These are phyloP conservation scores for Dreissena rostriformis DNA, from an alignment of 1,140 invertebrate species.

Conservation along the genomic window DNA sequence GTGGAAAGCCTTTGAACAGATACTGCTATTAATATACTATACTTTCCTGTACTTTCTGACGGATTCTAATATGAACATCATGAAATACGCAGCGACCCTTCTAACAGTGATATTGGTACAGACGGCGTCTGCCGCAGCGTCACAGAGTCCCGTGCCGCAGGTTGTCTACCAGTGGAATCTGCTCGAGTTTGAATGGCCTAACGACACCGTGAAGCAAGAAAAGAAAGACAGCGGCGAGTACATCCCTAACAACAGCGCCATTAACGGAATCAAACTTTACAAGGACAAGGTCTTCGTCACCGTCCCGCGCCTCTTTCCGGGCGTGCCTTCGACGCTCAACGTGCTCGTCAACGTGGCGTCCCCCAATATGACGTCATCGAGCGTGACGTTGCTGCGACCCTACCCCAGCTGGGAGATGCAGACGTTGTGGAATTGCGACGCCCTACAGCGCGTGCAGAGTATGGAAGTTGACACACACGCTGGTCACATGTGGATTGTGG, in stretches of 20 bases:
- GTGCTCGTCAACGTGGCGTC: constrained; percentile 3
- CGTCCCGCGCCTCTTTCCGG: constrained; percentile 62
- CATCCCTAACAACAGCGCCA: constrained; percentile 65
- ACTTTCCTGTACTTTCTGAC: too few relatives aligned
- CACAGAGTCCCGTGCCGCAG: not conserved
- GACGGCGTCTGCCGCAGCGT: not conserved
- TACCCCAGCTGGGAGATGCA: constrained; percentile 70
- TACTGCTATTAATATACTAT: too few relatives aligned
- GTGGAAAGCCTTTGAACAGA: too few relatives aligned
- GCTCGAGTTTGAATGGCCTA: constrained; percentile 69
- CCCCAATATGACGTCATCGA: too few relatives aligned
- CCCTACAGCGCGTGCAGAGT: constrained; percentile 69
- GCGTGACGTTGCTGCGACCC: constrained; percentile 52
- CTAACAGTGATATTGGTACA: too few relatives aligned
- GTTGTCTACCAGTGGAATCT: constrained; percentile 62
- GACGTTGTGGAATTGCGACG: constrained; percentile 61
- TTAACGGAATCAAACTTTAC: constrained; percentile 70
- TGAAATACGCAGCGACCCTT: too few relatives aligned
- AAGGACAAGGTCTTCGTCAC: constrained; percentile 65
- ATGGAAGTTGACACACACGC: constrained; percentile 71
- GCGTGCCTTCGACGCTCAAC: constrained; percentile 63
- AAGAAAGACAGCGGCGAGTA: constrained; percentile 53
- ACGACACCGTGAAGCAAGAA: constrained; percentile 50
- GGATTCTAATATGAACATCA: too few relatives aligned
- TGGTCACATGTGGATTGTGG: constrained; percentile 72